Percentiles rank a stretch among this genome's conserved stretches.
Conservation (phyloP, 2,113 vertebrate genomes). For the Girardinichthys multiradiatus region DNA sequence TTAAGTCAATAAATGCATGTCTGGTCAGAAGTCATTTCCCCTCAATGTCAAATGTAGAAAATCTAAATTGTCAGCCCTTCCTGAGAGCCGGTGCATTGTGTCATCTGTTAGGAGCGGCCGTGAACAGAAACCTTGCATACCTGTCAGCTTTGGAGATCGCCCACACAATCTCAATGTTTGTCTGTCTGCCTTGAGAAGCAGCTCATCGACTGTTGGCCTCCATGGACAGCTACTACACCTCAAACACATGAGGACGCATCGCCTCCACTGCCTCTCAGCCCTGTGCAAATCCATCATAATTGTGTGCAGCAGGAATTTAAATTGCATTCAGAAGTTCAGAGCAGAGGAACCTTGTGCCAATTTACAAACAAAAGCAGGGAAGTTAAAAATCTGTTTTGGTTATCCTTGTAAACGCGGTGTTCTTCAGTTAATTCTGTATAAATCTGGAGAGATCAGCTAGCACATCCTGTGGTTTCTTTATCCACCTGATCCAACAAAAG, state of each 20-base stretch:
- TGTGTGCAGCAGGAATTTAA: constrained; percentile 71
- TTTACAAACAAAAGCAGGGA: constrained; percentile 49
- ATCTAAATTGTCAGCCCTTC: constrained; percentile 37
- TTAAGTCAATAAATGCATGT: background rate
- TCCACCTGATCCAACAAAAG: background rate
- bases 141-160: constrained; percentile 65
- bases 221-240: constrained; percentile 36
- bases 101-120: constrained; percentile 52
- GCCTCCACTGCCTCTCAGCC: constrained; percentile 62
- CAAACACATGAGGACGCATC: constrained; percentile 35
- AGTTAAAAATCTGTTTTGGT: constrained; percentile 49
- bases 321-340: constrained; percentile 61
- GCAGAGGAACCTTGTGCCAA: constrained; percentile 48
- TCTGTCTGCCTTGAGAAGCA: constrained; percentile 66
- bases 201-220: constrained; percentile 58
- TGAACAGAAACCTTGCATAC: constrained; percentile 49
- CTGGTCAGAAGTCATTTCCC: background rate
- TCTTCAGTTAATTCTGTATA: constrained; percentile 27
- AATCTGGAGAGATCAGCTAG: constrained; percentile 25
- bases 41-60: constrained; percentile 17
- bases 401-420: constrained; percentile 42
- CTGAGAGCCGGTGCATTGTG: constrained; percentile 27
- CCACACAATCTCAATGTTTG: constrained; percentile 65
- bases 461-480: constrained; percentile 29
- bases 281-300: constrained; percentile 73